Percentiles rank a stretch among this genome's conserved stretches.
Evolutionary conservation across 1,140 invertebrate species (phyloP).

Genomic region (Cydia fagiglandana): DNA sequence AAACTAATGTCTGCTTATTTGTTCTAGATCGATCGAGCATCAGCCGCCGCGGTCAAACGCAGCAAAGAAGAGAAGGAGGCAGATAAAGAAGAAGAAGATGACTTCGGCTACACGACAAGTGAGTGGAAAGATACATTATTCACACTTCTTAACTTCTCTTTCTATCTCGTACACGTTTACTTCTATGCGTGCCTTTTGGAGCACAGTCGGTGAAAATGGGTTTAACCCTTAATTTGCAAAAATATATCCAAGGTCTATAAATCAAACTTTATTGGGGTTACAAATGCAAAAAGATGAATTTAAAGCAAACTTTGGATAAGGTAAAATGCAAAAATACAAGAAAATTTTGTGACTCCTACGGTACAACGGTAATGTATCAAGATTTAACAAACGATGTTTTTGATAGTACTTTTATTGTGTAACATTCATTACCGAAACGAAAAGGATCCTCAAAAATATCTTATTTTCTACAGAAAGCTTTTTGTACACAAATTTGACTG

Average conservation of each 20-base stretch:
- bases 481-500: no score
- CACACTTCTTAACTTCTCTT: conserved; percentile 64
- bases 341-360: no score
- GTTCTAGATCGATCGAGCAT: conserved; percentile 91
- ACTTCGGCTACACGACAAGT: conserved; percentile 96
- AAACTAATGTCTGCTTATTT: not conserved
- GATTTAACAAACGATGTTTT: no score
- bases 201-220: conserved; percentile 44
- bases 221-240: not conserved
- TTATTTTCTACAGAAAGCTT: no score
- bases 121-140: conserved; percentile 82
- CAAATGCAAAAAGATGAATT: no score
- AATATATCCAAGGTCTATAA: not conserved
- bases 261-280: no score
- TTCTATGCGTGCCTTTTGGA: conserved; percentile 67
- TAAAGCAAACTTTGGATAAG: no score
- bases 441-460: no score
- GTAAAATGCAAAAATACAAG: no score
- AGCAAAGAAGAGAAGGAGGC: conserved; percentile 87
- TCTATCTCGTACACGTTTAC: conserved; percentile 70
- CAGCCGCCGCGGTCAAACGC: conserved; percentile 90
- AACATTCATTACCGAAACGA: no score
- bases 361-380: no score
- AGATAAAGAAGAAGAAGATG: conserved; percentile 91
- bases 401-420: no score